Conservation (phyloP, 92 coral and sea anemone genomes). For the Zoanthus solanderi region DNA sequence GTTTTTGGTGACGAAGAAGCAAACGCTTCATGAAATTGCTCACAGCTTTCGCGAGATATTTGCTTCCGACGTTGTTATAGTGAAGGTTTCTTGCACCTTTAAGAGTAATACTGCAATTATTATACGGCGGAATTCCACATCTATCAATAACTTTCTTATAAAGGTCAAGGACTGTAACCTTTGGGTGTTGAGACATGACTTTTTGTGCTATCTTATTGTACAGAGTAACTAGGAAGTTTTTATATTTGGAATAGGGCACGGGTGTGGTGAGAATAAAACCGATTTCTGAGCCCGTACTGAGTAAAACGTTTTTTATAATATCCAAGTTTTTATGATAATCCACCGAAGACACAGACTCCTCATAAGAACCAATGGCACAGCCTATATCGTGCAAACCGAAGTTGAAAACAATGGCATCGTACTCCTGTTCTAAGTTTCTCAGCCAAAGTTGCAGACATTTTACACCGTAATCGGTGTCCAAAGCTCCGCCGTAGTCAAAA, state of each 20-base stretch:
- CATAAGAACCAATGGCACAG: conserved; percentile 23
- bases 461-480: conserved; percentile 20
- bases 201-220: conserved; percentile 17
- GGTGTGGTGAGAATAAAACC: conserved; percentile 33
- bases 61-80: conserved; percentile 66
- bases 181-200: conserved; percentile 44
- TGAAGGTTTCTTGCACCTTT: conserved; percentile 60
- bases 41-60: conserved; percentile 62
- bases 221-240: conserved; percentile 9
- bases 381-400: conserved; percentile 38
- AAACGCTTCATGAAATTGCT: conserved; percentile 37
- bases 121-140: conserved; percentile 46
- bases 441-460: conserved; percentile 30
- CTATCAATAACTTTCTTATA: conserved; percentile 19
- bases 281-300: conserved; percentile 6
- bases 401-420: conserved; percentile 40
- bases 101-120: conserved; percentile 56
- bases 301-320: not conserved
- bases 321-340: conserved; percentile 6
- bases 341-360: conserved; percentile 21
- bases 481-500: conserved; percentile 26
- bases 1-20: conserved; percentile 18
- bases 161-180: conserved; percentile 34
- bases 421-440: not conserved
- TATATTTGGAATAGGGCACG: conserved; percentile 31